A percentile compares a stretch with the other conserved stretches of the same genome.
These are phyloP conservation scores for Scyliorhinus canicula DNA, from an alignment of 2,797 vertebrate genomes.

Conservation along the genomic window DNA sequence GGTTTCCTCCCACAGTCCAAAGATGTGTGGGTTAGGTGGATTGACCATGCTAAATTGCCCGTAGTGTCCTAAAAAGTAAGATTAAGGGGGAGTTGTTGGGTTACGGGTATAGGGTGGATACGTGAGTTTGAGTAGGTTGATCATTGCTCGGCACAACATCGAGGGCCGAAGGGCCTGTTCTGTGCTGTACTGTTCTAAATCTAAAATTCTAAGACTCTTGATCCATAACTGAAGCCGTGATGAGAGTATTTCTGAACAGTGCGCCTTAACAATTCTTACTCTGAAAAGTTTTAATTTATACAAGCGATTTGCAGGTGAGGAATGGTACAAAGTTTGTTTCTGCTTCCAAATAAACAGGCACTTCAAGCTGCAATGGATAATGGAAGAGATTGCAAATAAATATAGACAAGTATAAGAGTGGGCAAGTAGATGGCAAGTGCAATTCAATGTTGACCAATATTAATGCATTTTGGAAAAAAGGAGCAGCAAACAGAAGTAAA, in stretches of 20 bases:
- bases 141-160: no score
- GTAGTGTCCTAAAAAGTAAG: no score
- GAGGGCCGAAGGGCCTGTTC: no score
- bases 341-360: background rate
- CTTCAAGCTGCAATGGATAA: background rate
- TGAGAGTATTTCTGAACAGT: background rate
- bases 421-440: background rate
- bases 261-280: background rate
- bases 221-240: background rate
- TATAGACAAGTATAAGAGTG: background rate
- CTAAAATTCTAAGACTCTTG: no score
- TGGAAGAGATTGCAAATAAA: background rate
- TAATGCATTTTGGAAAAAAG: background rate
- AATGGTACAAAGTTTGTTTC: background rate
- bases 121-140: no score
- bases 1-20: no score
- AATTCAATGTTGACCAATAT: background rate
- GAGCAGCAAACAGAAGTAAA: background rate
- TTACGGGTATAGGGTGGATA: no score
- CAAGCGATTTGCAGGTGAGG: background rate
- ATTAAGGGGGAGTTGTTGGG: no score
- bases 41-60: no score
- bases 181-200: no score
- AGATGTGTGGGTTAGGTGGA: no score
- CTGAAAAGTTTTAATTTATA: background rate